Evolutionary conservation across 2,113 vertebrate genomes (phyloP).

Genomic region (Dasyprocta punctata): DNA sequence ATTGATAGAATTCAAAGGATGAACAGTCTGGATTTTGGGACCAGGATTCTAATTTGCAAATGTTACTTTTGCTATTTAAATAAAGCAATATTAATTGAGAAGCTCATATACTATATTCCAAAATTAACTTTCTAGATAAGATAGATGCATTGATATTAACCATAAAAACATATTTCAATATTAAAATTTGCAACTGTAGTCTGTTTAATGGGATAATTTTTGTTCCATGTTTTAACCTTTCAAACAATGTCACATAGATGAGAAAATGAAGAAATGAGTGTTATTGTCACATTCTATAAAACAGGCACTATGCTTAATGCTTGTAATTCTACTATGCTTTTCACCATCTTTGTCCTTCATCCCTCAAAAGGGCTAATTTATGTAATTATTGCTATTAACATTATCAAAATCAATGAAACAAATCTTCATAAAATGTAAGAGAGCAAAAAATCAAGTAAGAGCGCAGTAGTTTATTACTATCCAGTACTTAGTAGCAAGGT

Average conservation of each 20-base stretch:
- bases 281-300: neutral
- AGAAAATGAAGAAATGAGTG: neutral
- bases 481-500: neutral
- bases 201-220: neutral
- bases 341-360: neutral
- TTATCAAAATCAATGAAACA: neutral
- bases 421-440: neutral
- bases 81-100: constrained; percentile 30
- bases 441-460: neutral
- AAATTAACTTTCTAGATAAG: neutral
- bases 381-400: neutral
- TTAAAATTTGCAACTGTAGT: neutral
- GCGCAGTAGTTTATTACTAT: neutral
- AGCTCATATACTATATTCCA: neutral
- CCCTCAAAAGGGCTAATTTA: neutral
- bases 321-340: neutral
- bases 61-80: constrained; percentile 21
- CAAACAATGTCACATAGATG: neutral
- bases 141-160: neutral
- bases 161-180: neutral
- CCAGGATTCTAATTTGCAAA: constrained; percentile 68
- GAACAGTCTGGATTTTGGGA: constrained; percentile 39
- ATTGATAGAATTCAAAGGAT: constrained; percentile 65
- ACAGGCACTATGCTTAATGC: neutral
- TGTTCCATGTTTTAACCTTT: neutral